Percentiles rank a stretch among this genome's conserved stretches.
phyloP scores from a whole-genome alignment of 2,797 vertebrate species.

The Liasis olivaceus region DNA sequence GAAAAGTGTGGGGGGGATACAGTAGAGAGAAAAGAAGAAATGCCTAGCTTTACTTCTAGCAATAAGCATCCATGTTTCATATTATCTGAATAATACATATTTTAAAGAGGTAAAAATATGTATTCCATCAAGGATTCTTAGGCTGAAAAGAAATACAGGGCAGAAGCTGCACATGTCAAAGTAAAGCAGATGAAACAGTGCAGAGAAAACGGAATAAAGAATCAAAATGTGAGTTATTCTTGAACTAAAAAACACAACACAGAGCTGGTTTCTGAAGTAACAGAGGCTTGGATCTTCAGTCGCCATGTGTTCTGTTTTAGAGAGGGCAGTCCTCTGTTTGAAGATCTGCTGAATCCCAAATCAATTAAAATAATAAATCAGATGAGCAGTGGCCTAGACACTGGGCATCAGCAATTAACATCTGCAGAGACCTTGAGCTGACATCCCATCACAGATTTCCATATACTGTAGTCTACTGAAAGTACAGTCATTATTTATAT shows the following conservation, averaged over 20 bases:
- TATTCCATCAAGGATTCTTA: neutral
- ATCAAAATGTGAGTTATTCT: neutral
- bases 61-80: neutral
- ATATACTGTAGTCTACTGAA: neutral
- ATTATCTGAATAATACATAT: neutral
- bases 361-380: neutral
- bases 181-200: neutral
- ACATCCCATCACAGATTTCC: neutral
- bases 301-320: neutral
- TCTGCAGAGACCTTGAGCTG: neutral
- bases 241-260: neutral
- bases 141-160: neutral
- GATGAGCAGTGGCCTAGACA: neutral
- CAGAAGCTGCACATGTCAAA: accelerated
- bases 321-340: neutral
- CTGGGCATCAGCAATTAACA: neutral
- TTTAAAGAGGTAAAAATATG: slow-evolving; percentile 3
- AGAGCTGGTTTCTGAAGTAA: neutral
- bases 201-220: neutral
- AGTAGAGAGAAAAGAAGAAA: slow-evolving; percentile 4
- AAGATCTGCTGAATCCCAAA: neutral
- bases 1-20: slow-evolving; percentile 26
- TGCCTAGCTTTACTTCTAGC: neutral
- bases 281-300: neutral
- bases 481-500: neutral